Conservation (phyloP, 1,140 invertebrate genomes). For the Drosophila melanogaster region DNA sequence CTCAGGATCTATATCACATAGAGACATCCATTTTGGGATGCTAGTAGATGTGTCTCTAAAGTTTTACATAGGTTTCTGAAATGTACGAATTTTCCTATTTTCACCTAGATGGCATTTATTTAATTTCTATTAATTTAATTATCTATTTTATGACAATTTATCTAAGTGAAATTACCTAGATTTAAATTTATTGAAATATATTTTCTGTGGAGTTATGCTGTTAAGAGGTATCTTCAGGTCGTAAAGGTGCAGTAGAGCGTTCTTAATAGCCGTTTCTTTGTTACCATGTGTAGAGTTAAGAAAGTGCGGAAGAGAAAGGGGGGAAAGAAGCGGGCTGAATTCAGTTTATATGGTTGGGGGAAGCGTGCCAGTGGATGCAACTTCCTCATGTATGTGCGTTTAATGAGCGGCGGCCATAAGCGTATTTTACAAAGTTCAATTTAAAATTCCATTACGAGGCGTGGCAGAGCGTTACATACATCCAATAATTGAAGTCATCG, state of each 20-base stretch:
- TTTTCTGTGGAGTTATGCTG: background rate
- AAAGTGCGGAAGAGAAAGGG: slow-evolving; percentile 12
- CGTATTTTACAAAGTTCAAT: slow-evolving; percentile 5
- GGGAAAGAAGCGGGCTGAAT: background rate
- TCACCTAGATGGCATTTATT: no score
- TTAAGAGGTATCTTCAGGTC: background rate
- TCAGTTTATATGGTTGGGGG: slow-evolving; percentile 7
- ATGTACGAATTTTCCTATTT: no score
- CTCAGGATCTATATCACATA: background rate
- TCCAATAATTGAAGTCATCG: slow-evolving; percentile 4
- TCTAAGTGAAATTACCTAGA: no score
- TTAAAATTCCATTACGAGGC: slow-evolving; percentile 3
- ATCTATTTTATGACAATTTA: no score
- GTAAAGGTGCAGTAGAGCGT: background rate
- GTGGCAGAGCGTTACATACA: background rate
- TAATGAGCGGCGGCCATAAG: slow-evolving; percentile 4
- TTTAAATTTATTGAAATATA: no score
- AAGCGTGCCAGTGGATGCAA: slow-evolving; percentile 33
- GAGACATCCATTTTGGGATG: background rate
- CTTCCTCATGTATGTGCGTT: slow-evolving; percentile 23
- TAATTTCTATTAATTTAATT: no score
- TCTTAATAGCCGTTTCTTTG: slow-evolving; percentile 2
- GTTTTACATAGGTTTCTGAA: no score
- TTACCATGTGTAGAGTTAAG: background rate
- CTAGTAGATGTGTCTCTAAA: background rate